phyloP scores from a whole-genome alignment of 2,113 vertebrate species.

The Xenotilapia leptura region DNA sequence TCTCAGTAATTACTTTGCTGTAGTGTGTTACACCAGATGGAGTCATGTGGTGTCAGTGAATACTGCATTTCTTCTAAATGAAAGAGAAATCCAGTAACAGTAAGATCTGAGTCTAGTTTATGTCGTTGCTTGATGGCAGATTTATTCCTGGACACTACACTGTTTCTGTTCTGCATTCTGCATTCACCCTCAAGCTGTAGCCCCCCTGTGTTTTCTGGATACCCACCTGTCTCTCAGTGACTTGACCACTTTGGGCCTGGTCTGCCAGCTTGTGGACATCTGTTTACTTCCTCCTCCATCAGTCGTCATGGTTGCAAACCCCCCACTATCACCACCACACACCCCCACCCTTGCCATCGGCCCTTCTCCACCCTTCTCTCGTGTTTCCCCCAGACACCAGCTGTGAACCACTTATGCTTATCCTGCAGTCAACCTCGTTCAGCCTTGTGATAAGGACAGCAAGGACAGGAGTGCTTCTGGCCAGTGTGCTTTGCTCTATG shows the following conservation, averaged over 20 bases:
- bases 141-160: slow-evolving; percentile 5
- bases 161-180: not conserved
- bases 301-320: slow-evolving; percentile 55
- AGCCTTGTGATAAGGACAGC: not conserved
- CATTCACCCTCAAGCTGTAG: not conserved
- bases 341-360: not conserved
- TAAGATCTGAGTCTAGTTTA: not conserved
- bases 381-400: slow-evolving; percentile 59
- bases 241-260: slow-evolving; percentile 30
- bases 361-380: slow-evolving; percentile 36
- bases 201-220: slow-evolving; percentile 39
- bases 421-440: slow-evolving; percentile 31
- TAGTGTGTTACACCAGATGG: not conserved
- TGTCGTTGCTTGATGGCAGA: not conserved
- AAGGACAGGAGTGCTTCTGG: not conserved
- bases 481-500: not conserved
- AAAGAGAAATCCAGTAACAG: not conserved
- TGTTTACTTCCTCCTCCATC: slow-evolving; percentile 68
- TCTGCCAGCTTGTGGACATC: slow-evolving; percentile 69
- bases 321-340: not conserved
- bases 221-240: slow-evolving; percentile 54
- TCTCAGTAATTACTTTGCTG: not conserved
- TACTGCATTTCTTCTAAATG: not conserved
- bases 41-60: not conserved
- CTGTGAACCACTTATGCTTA: slow-evolving; percentile 61